phyloP scores from a whole-genome alignment of 2,113 vertebrate genomes.

The Microtus ochrogaster region DNA sequence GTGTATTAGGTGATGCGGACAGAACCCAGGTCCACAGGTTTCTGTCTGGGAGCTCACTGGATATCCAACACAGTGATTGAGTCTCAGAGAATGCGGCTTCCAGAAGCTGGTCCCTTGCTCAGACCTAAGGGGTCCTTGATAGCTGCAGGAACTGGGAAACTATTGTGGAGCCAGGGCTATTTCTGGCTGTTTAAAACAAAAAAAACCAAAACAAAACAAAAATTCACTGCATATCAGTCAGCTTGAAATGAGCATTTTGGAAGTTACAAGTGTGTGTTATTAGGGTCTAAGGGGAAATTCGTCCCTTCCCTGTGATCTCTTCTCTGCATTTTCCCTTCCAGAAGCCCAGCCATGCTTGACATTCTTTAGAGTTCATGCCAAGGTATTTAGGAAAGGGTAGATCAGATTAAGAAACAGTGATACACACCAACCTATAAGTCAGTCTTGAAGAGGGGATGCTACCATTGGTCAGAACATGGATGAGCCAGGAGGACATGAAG shows the following conservation, averaged over 20 bases:
- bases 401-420: not conserved
- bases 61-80: not conserved
- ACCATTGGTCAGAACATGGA: not conserved
- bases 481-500: not conserved
- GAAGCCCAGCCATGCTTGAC: not conserved
- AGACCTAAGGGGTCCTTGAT: not conserved
- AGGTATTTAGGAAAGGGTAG: not conserved
- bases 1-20: not conserved
- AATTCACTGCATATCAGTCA: not conserved
- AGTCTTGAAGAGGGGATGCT: not conserved
- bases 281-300: not conserved
- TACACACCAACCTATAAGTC: not conserved
- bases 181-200: not conserved
- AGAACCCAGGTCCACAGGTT: not conserved
- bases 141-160: not conserved
- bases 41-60: not conserved
- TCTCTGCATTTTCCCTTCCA: not conserved
- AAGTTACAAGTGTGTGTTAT: not conserved
- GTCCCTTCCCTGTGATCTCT: not conserved
- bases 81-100: not conserved
- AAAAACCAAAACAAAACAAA: not conserved
- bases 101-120: not conserved
- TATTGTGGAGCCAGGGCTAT: not conserved
- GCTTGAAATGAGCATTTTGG: not conserved
- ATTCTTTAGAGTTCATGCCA: not conserved